Conservation (phyloP, 1,140 invertebrate species). For the Nomia melanderi region DNA sequence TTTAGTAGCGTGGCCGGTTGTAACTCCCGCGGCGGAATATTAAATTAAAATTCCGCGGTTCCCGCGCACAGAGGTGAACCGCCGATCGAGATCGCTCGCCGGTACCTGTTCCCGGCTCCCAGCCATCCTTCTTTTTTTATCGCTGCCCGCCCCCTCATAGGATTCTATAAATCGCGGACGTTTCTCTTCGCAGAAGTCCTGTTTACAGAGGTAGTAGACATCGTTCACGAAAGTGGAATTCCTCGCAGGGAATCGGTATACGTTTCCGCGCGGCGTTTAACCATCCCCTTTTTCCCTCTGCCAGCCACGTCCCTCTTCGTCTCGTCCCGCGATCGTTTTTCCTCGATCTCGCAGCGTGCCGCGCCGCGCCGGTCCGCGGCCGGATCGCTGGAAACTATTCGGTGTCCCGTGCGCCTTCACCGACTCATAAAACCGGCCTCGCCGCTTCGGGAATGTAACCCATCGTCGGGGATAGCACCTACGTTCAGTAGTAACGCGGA, state of each 20-base stretch:
- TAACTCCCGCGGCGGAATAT: conserved; percentile 18
- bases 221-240: conserved; percentile 32
- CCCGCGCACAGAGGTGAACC: too few species aligned
- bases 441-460: conserved; percentile 61
- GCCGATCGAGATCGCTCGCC: background rate
- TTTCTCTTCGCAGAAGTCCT: conserved; percentile 36
- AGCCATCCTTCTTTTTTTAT: background rate
- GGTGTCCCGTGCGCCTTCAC: conserved; percentile 42
- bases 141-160: conserved; percentile 24
- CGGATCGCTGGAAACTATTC: conserved; percentile 59
- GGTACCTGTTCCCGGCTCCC: background rate
- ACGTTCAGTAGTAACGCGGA: conserved; percentile 54
- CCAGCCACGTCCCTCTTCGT: too few species aligned
- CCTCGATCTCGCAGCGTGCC: conserved; percentile 28
- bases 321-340: conserved; percentile 13
- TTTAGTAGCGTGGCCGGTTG: too few species aligned
- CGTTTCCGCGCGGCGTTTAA: conserved; percentile 32
- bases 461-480: conserved; percentile 61
- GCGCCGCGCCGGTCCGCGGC: conserved; percentile 18
- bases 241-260: background rate
- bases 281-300: conserved; percentile 18
- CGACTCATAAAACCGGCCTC: conserved; percentile 65
- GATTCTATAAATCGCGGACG: conserved; percentile 39
- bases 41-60: background rate
- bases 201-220: conserved; percentile 6